Evolutionary conservation across 2,888 invertebrate genomes (phyloP).

Genomic region (Melanophora roralis): DNA sequence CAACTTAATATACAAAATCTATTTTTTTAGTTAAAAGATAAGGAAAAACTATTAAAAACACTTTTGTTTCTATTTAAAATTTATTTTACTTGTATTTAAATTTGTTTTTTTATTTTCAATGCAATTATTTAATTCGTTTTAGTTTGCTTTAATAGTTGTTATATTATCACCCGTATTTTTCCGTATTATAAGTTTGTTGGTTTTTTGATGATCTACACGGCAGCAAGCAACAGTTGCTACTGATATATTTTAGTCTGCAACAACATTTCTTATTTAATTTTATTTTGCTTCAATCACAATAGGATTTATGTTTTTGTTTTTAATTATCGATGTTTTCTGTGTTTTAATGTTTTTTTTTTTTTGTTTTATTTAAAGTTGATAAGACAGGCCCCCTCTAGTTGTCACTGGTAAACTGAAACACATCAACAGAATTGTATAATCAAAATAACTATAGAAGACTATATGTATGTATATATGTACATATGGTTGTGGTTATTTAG

Average conservation of each 20-base stretch:
- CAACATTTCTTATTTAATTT: slow-evolving; percentile 55
- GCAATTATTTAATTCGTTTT: not conserved
- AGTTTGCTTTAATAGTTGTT: not conserved
- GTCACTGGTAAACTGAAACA: slow-evolving; percentile 5
- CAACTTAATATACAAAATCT: not conserved
- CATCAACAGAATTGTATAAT: not conserved
- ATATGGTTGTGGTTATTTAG: not conserved
- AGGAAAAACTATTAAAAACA: not conserved
- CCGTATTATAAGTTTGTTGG: not conserved
- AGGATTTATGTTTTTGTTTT: not conserved
- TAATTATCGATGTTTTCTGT: not conserved
- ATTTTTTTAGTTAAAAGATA: not conserved
- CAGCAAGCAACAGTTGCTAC: slow-evolving; percentile 59
- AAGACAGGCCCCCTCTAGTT: slow-evolving; percentile 44
- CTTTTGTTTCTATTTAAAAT: not conserved
- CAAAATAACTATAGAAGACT: too few relatives aligned
- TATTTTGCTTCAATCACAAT: slow-evolving; percentile 14
- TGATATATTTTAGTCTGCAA: slow-evolving; percentile 46
- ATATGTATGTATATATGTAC: not conserved
- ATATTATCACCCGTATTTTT: not conserved
- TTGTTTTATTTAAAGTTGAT: slow-evolving; percentile 21
- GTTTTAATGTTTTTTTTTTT: slow-evolving; percentile 20
- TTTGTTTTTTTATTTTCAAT: not conserved
- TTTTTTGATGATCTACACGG: slow-evolving; percentile 41
- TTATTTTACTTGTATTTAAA: not conserved